phyloP scores from a whole-genome alignment of 30 jellyfish, hydroid and myxozoan species.

The Turritopsis dohrnii region DNA sequence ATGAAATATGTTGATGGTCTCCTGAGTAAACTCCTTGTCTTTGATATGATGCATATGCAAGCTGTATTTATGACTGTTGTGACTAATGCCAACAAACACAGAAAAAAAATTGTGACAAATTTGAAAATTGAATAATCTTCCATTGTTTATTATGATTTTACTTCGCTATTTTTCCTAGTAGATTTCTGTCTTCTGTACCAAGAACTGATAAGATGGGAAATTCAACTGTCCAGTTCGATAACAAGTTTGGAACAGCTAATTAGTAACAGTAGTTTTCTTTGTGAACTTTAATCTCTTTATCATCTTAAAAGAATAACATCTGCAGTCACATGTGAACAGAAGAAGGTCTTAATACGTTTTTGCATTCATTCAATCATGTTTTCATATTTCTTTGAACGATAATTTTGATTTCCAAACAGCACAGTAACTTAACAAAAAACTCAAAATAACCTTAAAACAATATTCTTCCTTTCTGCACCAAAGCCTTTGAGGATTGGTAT shows the following conservation, averaged over 20 bases:
- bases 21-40: neutral
- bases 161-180: neutral
- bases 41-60: conserved; percentile 10
- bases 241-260: no score
- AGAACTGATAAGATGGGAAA: no score
- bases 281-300: no score
- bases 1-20: conserved; percentile 29
- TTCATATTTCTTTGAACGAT: neutral
- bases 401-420: neutral
- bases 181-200: neutral
- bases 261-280: no score
- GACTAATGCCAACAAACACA: conserved; percentile 8
- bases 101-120: neutral
- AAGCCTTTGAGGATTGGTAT: neutral
- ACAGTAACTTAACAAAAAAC: neutral
- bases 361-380: no score
- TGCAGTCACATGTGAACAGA: no score
- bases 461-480: neutral
- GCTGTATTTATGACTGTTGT: neutral
- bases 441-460: neutral
- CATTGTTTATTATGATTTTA: neutral
- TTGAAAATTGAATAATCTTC: conserved; percentile 8
- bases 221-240: no score
- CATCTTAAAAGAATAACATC: no score
- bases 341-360: no score